phyloP scores from a whole-genome alignment of 1,140 invertebrate species.

The Polyergus mexicanus region DNA sequence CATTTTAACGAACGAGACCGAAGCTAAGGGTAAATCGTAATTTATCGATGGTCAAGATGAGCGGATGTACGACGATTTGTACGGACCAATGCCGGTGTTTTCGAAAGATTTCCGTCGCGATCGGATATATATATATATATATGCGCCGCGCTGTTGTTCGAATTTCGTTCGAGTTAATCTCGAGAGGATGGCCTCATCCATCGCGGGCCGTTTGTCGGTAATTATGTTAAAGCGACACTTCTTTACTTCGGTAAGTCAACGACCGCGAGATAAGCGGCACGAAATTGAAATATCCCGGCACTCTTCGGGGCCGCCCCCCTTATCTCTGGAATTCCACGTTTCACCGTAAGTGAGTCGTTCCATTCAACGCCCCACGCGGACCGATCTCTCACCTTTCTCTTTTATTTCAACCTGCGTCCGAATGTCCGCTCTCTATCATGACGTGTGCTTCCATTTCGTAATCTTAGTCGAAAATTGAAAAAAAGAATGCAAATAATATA shows the following conservation, averaged over 20 bases:
- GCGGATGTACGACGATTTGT: constrained; percentile 38
- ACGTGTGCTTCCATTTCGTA: background rate
- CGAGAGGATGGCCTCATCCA: constrained; percentile 63
- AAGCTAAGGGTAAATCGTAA: background rate
- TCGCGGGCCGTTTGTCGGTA: constrained; percentile 72
- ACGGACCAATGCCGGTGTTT: constrained; percentile 30
- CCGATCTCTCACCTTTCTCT: constrained; percentile 60
- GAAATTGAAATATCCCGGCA: constrained; percentile 75
- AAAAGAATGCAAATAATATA: background rate
- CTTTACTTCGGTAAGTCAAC: constrained; percentile 61
- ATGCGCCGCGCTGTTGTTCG: constrained; percentile 4
- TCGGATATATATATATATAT: background rate
- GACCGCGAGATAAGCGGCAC: constrained; percentile 68
- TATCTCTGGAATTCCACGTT: constrained; percentile 75
- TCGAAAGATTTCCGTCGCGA: constrained; percentile 44
- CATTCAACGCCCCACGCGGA: constrained; percentile 22
- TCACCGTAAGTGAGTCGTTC: constrained; percentile 71
- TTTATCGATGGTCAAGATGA: constrained; percentile 33
- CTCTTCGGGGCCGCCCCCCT: constrained; percentile 53
- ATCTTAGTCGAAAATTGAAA: background rate
- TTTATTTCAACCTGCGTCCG: constrained; percentile 22
- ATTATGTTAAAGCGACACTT: constrained; percentile 74
- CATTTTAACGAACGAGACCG: constrained; percentile 48
- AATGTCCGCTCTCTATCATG: constrained; percentile 4
- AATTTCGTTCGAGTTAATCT: constrained; percentile 66